A percentile compares a stretch with the other conserved stretches of the same genome.
Evolutionary conservation across 2,113 vertebrate species (phyloP).

Genomic region (Thymallus thymallus): DNA sequence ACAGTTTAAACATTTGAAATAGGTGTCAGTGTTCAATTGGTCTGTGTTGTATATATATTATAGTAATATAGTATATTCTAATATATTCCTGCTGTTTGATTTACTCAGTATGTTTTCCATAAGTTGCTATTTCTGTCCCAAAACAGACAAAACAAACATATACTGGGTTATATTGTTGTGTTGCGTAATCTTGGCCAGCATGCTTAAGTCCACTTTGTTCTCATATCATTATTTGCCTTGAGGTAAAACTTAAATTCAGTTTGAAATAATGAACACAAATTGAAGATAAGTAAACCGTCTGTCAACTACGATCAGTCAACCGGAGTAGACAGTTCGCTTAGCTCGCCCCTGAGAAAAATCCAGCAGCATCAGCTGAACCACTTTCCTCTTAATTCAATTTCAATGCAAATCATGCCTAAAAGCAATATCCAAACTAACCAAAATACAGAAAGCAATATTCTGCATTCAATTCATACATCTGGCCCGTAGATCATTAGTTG

Average conservation of each 20-base stretch:
- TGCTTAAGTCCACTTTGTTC: constrained; percentile 12
- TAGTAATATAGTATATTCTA: no score
- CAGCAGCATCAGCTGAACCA: background rate
- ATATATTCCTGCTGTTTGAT: no score
- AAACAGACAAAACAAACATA: background rate
- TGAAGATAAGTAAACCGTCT: constrained; percentile 18
- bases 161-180: background rate
- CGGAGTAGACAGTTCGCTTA: background rate
- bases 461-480: no score
- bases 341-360: background rate
- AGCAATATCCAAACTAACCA: no score
- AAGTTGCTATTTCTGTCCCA: background rate
- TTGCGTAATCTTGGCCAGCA: background rate
- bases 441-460: no score
- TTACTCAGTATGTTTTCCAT: background rate
- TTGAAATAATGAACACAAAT: constrained; percentile 3
- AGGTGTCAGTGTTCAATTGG: no score
- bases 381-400: background rate
- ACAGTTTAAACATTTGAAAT: no score
- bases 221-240: constrained; percentile 9
- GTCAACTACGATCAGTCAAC: constrained; percentile 30
- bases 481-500: no score
- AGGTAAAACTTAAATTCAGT: constrained; percentile 5
- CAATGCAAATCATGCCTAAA: background rate
- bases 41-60: no score